A percentile compares a stretch with the other conserved stretches of the same genome.
These are phyloP conservation scores for Megalonaias nervosa DNA, from an alignment of 1,140 invertebrate species.

Conservation along the genomic window DNA sequence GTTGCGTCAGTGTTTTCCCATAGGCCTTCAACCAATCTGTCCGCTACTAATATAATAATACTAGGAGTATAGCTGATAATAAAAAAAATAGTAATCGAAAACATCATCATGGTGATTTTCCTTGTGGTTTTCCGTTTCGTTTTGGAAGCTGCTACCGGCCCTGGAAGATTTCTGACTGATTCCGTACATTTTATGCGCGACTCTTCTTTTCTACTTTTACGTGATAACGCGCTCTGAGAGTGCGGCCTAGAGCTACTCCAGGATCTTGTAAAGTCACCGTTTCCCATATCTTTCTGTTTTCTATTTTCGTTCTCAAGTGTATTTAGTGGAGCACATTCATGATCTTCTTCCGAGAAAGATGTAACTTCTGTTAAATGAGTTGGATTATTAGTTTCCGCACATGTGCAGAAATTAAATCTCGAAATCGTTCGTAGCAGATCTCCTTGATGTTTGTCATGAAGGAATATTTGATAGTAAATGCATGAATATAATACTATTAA, in stretches of 20 bases:
- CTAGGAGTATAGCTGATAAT: conserved; percentile 16
- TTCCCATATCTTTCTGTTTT: neutral
- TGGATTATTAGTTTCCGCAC: neutral
- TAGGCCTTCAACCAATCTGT: neutral
- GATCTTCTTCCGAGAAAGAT: neutral
- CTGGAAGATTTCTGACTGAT: neutral
- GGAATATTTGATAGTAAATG: conserved; percentile 21
- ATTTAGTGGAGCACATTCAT: conserved; percentile 2
- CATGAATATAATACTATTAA: conserved; percentile 19
- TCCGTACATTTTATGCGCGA: neutral
- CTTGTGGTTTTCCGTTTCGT: conserved; percentile 20
- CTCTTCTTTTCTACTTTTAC: neutral
- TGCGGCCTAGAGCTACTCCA: neutral
- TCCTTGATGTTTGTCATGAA: conserved; percentile 4
- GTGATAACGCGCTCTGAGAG: neutral
- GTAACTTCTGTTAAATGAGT: neutral
- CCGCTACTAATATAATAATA: conserved; percentile 8
- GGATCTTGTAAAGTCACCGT: neutral
- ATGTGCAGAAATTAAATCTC: neutral
- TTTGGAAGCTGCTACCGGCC: neutral
- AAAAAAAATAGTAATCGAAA: conserved; percentile 19
- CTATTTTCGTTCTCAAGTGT: neutral
- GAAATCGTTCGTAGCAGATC: neutral
- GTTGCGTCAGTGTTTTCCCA: conserved; percentile 10
- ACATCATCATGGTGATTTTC: conserved; percentile 13